phyloP scores from a whole-genome alignment of 2,113 vertebrate genomes.

The Tachysurus fulvidraco region DNA sequence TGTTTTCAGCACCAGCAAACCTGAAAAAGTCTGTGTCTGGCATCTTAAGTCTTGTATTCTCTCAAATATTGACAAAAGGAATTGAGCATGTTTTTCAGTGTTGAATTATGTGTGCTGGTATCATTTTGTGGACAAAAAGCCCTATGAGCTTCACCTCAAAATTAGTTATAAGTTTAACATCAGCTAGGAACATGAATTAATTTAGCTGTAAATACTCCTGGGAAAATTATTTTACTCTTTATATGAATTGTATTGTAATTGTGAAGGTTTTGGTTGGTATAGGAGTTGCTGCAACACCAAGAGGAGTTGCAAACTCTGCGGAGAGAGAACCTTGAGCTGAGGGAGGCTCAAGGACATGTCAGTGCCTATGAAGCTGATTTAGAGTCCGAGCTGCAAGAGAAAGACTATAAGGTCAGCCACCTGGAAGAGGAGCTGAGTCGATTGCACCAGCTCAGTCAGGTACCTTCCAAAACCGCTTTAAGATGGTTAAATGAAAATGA shows the following conservation, averaged over 20 bases:
- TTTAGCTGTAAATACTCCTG: no score
- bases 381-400: conserved; percentile 72
- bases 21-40: no score
- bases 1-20: no score
- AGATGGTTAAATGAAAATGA: background rate
- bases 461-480: conserved; percentile 45
- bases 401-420: conserved; percentile 68
- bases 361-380: conserved; percentile 71
- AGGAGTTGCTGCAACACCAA: conserved; percentile 73
- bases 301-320: conserved; percentile 76
- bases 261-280: conserved; percentile 40
- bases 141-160: no score
- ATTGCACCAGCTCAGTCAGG: conserved; percentile 68
- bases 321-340: conserved; percentile 71
- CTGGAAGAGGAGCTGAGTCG: conserved; percentile 77
- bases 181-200: no score
- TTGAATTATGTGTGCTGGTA: no score
- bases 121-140: no score
- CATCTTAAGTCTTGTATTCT: no score
- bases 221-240: background rate
- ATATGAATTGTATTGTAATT: background rate
- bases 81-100: no score
- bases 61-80: no score
- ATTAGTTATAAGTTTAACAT: no score
- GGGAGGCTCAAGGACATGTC: conserved; percentile 70